Evolutionary conservation across 2,113 vertebrate species (phyloP).

Genomic region (Electrona antarctica): DNA sequence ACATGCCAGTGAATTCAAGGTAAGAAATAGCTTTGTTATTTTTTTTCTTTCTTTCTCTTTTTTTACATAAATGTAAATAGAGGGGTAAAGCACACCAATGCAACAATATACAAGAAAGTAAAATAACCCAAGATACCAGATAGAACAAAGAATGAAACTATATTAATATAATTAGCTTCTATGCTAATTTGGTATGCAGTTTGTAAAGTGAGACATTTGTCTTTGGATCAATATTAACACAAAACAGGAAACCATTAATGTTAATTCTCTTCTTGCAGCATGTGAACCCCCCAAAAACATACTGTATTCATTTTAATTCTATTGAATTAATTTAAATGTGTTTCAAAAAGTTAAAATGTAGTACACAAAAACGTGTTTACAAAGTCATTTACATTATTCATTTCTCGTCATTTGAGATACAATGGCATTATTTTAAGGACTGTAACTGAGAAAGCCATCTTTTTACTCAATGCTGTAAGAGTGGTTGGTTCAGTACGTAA

Average conservation of each 20-base stretch:
- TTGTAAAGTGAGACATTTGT: slow-evolving; percentile 40
- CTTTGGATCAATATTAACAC: slow-evolving; percentile 55
- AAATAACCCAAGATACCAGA: slow-evolving; percentile 24
- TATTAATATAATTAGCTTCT: slow-evolving; percentile 23
- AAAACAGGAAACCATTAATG: slow-evolving; percentile 16
- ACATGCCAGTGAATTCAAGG: slow-evolving; percentile 62
- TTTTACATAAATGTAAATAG: slow-evolving; percentile 55
- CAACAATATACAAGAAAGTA: slow-evolving; percentile 33
- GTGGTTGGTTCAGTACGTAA: slow-evolving; percentile 29
- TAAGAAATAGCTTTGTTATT: slow-evolving; percentile 53
- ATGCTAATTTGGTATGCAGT: slow-evolving; percentile 45
- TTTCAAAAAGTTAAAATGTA: not conserved
- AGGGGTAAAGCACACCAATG: slow-evolving; percentile 12
- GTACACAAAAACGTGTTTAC: slow-evolving; percentile 8
- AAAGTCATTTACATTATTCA: slow-evolving; percentile 13
- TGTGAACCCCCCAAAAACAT: slow-evolving; percentile 32
- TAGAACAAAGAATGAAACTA: slow-evolving; percentile 25
- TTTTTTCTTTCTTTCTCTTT: slow-evolving; percentile 37
- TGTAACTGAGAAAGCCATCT: slow-evolving; percentile 14
- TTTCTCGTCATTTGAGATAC: not conserved
- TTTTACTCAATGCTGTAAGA: slow-evolving; percentile 43
- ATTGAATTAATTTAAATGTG: slow-evolving; percentile 33
- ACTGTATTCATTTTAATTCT: slow-evolving; percentile 31
- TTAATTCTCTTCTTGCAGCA: slow-evolving; percentile 38
- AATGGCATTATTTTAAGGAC: slow-evolving; percentile 38